phyloP scores from a whole-genome alignment of 2,888 invertebrate species.

The Parthenolecanium corni region DNA sequence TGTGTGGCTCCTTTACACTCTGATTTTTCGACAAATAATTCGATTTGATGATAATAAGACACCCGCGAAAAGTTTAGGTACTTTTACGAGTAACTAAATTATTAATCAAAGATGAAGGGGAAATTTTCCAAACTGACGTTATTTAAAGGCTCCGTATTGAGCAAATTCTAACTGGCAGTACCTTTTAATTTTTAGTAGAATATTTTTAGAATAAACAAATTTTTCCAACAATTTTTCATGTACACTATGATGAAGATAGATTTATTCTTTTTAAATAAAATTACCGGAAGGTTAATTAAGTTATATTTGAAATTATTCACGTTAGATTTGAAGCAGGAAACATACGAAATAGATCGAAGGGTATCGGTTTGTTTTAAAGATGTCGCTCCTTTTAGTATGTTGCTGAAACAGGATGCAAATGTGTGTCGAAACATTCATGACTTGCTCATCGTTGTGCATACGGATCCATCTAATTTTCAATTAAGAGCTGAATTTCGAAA shows the following conservation, averaged over 20 bases:
- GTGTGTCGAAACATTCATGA: slow-evolving; percentile 10
- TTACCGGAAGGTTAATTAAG: neutral
- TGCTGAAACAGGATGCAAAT: slow-evolving; percentile 1
- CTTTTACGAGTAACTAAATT: neutral
- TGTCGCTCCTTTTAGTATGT: slow-evolving; percentile 13
- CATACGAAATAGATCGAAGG: slow-evolving; percentile 19
- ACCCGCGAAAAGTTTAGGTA: neutral
- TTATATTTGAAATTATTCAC: slow-evolving; percentile 18
- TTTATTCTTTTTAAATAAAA: too few relatives aligned
- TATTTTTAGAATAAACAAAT: neutral
- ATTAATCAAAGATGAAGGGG: neutral
- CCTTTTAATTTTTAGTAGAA: too few relatives aligned
- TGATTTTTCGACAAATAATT: neutral
- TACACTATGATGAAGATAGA: too few relatives aligned
- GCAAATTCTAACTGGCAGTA: too few relatives aligned
- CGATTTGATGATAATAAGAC: neutral
- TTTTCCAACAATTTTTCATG: too few relatives aligned
- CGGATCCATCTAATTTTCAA: slow-evolving; percentile 3
- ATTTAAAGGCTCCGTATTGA: too few relatives aligned
- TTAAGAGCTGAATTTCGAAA: neutral
- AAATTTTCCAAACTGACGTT: too few relatives aligned
- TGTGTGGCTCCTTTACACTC: neutral
- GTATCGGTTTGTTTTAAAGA: slow-evolving; percentile 14
- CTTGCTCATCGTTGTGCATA: slow-evolving; percentile 4
- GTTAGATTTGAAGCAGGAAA: slow-evolving; percentile 7